Evolutionary conservation across 2,888 invertebrate species (phyloP).

Genomic region (Strigamia crassipes): DNA sequence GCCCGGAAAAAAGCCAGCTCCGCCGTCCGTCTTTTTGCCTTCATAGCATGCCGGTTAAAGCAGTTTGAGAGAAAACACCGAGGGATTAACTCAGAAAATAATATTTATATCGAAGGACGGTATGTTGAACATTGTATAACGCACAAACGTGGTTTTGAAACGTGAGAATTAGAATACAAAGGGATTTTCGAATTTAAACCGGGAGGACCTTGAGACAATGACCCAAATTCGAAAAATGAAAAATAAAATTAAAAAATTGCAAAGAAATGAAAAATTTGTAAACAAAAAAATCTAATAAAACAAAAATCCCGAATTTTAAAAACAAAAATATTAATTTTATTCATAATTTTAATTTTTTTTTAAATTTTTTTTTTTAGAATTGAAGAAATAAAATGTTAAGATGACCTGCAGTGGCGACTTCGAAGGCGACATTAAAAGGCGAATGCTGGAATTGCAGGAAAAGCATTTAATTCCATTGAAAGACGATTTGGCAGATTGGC

Average conservation of each 20-base stretch:
- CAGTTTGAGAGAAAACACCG: background rate
- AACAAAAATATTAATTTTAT: background rate
- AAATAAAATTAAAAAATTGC: background rate
- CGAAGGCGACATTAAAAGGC: slow-evolving; percentile 53
- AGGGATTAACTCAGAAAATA: background rate
- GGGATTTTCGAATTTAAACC: background rate
- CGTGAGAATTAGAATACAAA: background rate
- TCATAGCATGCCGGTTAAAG: background rate
- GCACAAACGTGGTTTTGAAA: too few relatives aligned
- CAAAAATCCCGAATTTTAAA: too few relatives aligned
- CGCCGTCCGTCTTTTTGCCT: background rate
- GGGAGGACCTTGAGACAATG: background rate
- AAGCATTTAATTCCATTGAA: slow-evolving; percentile 79
- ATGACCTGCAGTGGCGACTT: slow-evolving; percentile 39
- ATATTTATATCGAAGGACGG: background rate
- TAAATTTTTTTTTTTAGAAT: background rate
- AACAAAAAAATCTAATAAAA: too few relatives aligned
- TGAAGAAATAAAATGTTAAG: slow-evolving; percentile 18
- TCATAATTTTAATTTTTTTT: background rate
- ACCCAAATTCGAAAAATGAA: background rate
- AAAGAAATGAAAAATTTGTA: background rate
- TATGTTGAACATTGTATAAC: background rate
- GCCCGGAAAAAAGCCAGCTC: background rate
- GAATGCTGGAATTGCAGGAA: slow-evolving; percentile 75
- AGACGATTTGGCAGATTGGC: slow-evolving; percentile 87